These are phyloP conservation scores for Lophius americanus DNA, from an alignment of 2,797 vertebrate species.

Conservation along the genomic window DNA sequence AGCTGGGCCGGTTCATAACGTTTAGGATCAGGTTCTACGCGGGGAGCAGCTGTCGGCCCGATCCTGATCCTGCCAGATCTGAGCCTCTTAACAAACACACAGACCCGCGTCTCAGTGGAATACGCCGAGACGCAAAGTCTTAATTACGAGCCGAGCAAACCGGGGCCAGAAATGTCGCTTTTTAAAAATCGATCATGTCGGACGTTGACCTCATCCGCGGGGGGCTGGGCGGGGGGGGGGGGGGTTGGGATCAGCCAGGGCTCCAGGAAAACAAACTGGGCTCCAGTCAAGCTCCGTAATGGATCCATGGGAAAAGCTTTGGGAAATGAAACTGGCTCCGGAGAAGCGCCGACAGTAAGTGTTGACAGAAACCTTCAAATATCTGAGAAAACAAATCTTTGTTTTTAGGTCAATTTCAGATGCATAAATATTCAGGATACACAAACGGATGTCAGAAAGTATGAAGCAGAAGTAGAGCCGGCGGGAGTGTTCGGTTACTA, in stretches of 20 bases:
- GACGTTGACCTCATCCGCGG: conserved; percentile 43
- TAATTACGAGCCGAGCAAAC: conserved; percentile 16
- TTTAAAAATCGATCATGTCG: conserved; percentile 36
- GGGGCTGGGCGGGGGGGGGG: conserved; percentile 34
- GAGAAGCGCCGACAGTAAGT: conserved; percentile 55
- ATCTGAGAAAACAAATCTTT: conserved; percentile 48
- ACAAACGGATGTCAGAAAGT: too few relatives aligned
- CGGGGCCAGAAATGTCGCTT: conserved; percentile 17
- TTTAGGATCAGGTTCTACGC: conserved; percentile 4
- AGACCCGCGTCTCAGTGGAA: conserved; percentile 3
- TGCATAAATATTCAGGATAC: not conserved
- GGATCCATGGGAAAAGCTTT: conserved; percentile 67
- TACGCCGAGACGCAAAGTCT: conserved; percentile 14
- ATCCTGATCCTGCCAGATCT: not conserved
- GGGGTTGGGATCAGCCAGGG: conserved; percentile 43
- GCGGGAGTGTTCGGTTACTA: too few relatives aligned
- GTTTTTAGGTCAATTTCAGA: conserved; percentile 12
- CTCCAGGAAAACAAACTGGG: conserved; percentile 68
- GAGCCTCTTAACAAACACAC: conserved; percentile 14
- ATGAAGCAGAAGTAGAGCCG: too few relatives aligned
- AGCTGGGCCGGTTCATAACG: not conserved
- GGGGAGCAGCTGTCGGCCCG: not conserved
- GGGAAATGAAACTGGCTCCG: conserved; percentile 38
- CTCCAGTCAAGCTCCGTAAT: conserved; percentile 45
- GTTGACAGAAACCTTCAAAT: conserved; percentile 49